Percentiles rank a stretch among this genome's conserved stretches.
These are phyloP conservation scores for Epistrophe eligans DNA, from an alignment of 2,888 invertebrate species.

Conservation along the genomic window DNA sequence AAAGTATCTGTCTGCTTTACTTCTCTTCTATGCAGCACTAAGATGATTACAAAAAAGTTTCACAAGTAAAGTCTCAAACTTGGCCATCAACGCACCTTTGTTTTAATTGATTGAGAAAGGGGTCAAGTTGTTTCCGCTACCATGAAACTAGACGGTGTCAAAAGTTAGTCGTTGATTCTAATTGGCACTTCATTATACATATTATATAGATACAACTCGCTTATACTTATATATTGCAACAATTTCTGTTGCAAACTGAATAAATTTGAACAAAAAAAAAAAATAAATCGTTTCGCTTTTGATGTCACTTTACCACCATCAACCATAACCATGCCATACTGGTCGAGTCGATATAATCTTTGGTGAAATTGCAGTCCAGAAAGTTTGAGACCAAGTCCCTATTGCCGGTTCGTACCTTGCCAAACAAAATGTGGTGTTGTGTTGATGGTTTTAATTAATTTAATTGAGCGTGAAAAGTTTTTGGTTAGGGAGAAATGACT, in stretches of 20 bases:
- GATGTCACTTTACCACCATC: conserved; percentile 18
- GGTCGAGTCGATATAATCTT: conserved; percentile 8
- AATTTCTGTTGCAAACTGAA: conserved; percentile 9
- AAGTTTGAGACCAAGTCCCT: not conserved
- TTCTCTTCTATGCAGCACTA: not conserved
- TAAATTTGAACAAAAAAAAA: conserved; percentile 7
- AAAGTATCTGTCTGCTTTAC: not conserved
- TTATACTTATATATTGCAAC: not conserved
- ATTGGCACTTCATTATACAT: not conserved
- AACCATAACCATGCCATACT: conserved; percentile 9
- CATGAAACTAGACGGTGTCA: conserved; percentile 3
- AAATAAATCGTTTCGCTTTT: conserved; percentile 46
- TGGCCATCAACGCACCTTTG: conserved; percentile 54
- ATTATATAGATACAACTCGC: too few relatives aligned
- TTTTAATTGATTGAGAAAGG: conserved; percentile 44
- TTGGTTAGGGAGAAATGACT: not conserved
- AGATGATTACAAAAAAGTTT: conserved; percentile 56
- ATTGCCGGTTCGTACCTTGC: not conserved
- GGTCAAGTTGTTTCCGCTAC: conserved; percentile 29
- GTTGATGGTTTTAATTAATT: conserved; percentile 66
- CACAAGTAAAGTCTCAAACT: conserved; percentile 43
- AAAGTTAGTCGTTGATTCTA: conserved; percentile 19
- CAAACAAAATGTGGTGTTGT: conserved; percentile 40
- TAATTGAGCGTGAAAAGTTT: conserved; percentile 65
- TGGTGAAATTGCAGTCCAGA: conserved; percentile 8